Percentiles rank a stretch among this genome's conserved stretches.
phyloP scores from a whole-genome alignment of 2,888 invertebrate species.

The Drosophila imparisetae region DNA sequence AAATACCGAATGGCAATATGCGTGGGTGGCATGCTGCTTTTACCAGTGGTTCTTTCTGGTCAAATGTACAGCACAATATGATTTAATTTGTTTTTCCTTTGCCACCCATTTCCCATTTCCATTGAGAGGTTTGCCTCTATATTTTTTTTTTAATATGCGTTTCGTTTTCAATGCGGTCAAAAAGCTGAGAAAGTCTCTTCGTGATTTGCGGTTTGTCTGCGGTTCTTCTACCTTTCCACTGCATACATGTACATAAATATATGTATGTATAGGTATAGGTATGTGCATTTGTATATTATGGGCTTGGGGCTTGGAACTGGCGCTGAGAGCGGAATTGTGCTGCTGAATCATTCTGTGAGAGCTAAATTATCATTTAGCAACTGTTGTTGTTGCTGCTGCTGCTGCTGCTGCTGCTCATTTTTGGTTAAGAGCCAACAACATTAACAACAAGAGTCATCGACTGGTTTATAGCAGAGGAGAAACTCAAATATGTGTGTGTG shows the following conservation, averaged over 20 bases:
- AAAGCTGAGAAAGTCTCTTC: slow-evolving; percentile 67
- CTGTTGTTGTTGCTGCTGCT: slow-evolving; percentile 14
- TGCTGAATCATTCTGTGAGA: slow-evolving; percentile 62
- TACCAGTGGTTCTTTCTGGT: slow-evolving; percentile 50
- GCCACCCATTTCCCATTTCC: background rate
- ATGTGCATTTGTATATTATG: background rate
- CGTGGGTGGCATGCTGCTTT: background rate
- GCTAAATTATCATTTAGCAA: slow-evolving; percentile 36
- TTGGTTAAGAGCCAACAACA: slow-evolving; percentile 22
- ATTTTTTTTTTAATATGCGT: slow-evolving; percentile 20
- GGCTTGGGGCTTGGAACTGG: background rate
- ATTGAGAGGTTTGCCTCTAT: background rate
- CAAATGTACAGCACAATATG: slow-evolving; percentile 26
- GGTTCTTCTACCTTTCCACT: slow-evolving; percentile 27
- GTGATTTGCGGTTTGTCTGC: slow-evolving; percentile 45
- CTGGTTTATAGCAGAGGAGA: slow-evolving; percentile 73
- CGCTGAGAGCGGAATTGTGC: slow-evolving; percentile 14
- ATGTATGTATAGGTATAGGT: background rate
- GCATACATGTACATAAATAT: background rate
- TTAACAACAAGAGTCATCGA: slow-evolving; percentile 40
- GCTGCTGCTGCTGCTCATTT: slow-evolving; percentile 40
- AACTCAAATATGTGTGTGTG: slow-evolving; percentile 41
- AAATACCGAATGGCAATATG: slow-evolving; percentile 11
- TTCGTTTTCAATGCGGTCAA: slow-evolving; percentile 54
- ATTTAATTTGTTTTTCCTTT: slow-evolving; percentile 10